phyloP scores from a whole-genome alignment of 2,797 vertebrate genomes.

The Synanceia verrucosa region DNA sequence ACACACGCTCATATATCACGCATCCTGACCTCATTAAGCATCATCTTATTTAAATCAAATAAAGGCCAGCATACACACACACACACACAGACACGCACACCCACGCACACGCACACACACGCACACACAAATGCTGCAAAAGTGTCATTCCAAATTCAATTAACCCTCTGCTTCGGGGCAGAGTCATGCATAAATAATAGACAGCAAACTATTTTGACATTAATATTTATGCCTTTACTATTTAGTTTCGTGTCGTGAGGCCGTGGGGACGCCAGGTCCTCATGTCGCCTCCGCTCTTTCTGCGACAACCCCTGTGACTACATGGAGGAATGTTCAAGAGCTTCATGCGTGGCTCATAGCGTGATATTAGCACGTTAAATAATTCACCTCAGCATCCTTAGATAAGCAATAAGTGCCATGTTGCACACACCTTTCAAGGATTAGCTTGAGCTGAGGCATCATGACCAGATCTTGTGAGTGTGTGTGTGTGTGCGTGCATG shows the following conservation, averaged over 20 bases:
- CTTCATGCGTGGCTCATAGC: slow-evolving; percentile 59
- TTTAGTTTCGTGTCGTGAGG: slow-evolving; percentile 52
- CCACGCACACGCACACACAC: slow-evolving; percentile 11
- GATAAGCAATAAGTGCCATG: slow-evolving; percentile 47
- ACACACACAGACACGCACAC: slow-evolving; percentile 20
- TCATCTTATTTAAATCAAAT: slow-evolving; percentile 60
- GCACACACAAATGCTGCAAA: slow-evolving; percentile 30
- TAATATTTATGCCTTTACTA: slow-evolving; percentile 71
- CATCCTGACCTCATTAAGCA: slow-evolving; percentile 61
- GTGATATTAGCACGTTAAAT: slow-evolving; percentile 71
- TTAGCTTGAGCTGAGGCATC: slow-evolving; percentile 36
- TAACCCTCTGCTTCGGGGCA: slow-evolving; percentile 64
- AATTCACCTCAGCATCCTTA: slow-evolving; percentile 60
- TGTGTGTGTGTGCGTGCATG: slow-evolving; percentile 9
- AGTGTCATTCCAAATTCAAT: slow-evolving; percentile 70
- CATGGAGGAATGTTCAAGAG: slow-evolving; percentile 44
- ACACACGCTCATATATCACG: slow-evolving; percentile 21
- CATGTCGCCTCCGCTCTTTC: slow-evolving; percentile 10
- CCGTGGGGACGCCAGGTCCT: slow-evolving; percentile 37
- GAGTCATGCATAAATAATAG: slow-evolving; percentile 66
- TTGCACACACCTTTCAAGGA: slow-evolving; percentile 63
- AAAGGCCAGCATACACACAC: slow-evolving; percentile 8
- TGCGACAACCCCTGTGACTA: slow-evolving; percentile 49
- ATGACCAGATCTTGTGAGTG: slow-evolving; percentile 12
- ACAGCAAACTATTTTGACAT: slow-evolving; percentile 65